Evolutionary conservation across 2,888 invertebrate species (phyloP), one percentile per base, ranked within the genome.

Genomic region (Drosophila buzzatii): DNA sequence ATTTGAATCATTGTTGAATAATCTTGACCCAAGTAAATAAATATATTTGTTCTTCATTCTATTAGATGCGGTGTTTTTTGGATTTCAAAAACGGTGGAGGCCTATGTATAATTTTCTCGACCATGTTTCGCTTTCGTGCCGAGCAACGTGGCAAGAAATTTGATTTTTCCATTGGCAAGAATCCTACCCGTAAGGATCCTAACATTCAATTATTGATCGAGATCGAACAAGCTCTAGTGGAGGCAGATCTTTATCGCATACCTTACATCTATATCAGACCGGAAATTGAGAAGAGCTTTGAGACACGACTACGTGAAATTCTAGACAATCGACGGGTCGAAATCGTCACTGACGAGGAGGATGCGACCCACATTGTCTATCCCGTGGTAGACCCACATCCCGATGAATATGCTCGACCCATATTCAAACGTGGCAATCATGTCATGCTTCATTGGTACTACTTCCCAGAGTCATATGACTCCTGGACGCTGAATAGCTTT

Each of bases 81-180:
- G 99, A 99, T 94, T 98, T 99, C 93, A 98, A 98, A 93, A 95
- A 98, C 23, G 97, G 97, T 79, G 99, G 99, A 55, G 96, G 97
- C 37, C 94, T 99, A 70, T 99, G 98, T 94, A 97, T 98, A 88
- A 97, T 99, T 92, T 95, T 99, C 82, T 96, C 97, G 85, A 97
- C 98, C 79, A 98, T 98, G 92, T 99, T 97, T 95, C 97, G 97
- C 92, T 99, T 98, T 94, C 98, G 98, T 94, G 96, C 96, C 93
- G 99, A 99, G 93, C 99, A 99, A 94, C 97, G 98, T 93, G 99
- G 98, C 96, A 95, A 98, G 91, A 96, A 98, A 93, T 98, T 99
- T 93, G 98, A 98, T 94, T 96, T 98, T 94, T 97, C 97, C 93
- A 96, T 97, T 93, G 91, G 91, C 14, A 93, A 93, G 67, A 97